These are phyloP conservation scores for Ennomos fuscantarius DNA, from an alignment of 2,888 invertebrate genomes.

Conservation along the genomic window DNA sequence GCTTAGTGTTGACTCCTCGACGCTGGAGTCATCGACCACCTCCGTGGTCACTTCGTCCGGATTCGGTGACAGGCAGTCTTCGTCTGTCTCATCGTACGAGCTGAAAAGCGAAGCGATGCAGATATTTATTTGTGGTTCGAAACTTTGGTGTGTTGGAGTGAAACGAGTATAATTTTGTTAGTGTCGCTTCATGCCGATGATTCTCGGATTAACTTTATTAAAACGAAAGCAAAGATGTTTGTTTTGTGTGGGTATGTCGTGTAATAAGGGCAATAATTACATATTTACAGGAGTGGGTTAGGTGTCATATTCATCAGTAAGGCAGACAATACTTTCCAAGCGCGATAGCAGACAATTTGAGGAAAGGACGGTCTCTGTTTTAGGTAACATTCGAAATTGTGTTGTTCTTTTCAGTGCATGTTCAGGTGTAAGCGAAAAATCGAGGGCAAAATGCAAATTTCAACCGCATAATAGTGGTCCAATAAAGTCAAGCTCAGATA, in stretches of 20 bases:
- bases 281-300: slow-evolving; percentile 65
- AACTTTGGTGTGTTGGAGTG: slow-evolving; percentile 74
- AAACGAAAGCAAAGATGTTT: slow-evolving; percentile 72
- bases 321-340: slow-evolving; percentile 78
- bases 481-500: slow-evolving; percentile 53
- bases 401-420: slow-evolving; percentile 50
- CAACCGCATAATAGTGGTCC: slow-evolving; percentile 32
- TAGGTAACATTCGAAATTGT: slow-evolving; percentile 33
- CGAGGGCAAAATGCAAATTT: slow-evolving; percentile 61
- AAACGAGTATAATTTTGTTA: slow-evolving; percentile 66
- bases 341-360: slow-evolving; percentile 57
- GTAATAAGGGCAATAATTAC: slow-evolving; percentile 48
- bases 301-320: slow-evolving; percentile 77
- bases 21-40: slow-evolving; percentile 76
- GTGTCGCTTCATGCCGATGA: slow-evolving; percentile 77
- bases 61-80: slow-evolving; percentile 88
- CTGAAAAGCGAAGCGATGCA: slow-evolving; percentile 64
- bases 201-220: slow-evolving; percentile 53
- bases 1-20: slow-evolving; percentile 75
- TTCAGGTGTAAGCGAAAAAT: slow-evolving; percentile 64
- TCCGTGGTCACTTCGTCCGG: slow-evolving; percentile 86
- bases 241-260: slow-evolving; percentile 39
- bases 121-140: not conserved
- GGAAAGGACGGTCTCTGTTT: slow-evolving; percentile 38
- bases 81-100: slow-evolving; percentile 89